Evolutionary conservation across 2,888 invertebrate genomes (phyloP).

Genomic region (Sympetrum striolatum): DNA sequence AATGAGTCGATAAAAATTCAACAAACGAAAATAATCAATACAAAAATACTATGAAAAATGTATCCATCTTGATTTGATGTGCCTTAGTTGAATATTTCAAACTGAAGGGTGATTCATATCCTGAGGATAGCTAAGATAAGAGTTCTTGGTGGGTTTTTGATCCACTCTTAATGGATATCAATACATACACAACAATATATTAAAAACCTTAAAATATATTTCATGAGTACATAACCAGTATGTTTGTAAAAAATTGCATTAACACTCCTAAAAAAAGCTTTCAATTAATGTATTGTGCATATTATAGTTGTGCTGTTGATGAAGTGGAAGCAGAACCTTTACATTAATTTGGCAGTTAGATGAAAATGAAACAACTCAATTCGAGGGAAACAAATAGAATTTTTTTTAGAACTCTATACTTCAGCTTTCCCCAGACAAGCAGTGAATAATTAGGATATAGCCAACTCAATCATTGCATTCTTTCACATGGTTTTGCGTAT

Average conservation of each 20-base stretch:
- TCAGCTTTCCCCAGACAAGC: slow-evolving; percentile 43
- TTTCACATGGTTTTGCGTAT: slow-evolving; percentile 34
- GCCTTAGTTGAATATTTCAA: slow-evolving; percentile 37
- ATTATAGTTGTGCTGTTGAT: slow-evolving; percentile 32
- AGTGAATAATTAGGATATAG: slow-evolving; percentile 42
- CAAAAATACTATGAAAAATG: not conserved
- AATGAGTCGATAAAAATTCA: not conserved
- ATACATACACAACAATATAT: slow-evolving; percentile 10
- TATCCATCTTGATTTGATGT: slow-evolving; percentile 42
- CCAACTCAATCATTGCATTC: slow-evolving; percentile 42
- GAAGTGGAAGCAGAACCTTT: slow-evolving; percentile 18
- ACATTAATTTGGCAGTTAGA: slow-evolving; percentile 26
- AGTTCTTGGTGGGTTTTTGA: slow-evolving; percentile 3
- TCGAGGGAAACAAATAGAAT: slow-evolving; percentile 7
- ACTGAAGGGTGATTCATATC: slow-evolving; percentile 34
- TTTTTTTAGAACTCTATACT: slow-evolving; percentile 30
- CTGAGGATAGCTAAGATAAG: slow-evolving; percentile 41
- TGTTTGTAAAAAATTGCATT: slow-evolving; percentile 32
- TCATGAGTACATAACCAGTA: not conserved
- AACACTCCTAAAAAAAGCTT: slow-evolving; percentile 21
- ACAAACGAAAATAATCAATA: not conserved
- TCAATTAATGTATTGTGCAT: slow-evolving; percentile 30
- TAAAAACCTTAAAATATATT: slow-evolving; percentile 37
- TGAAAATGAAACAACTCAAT: slow-evolving; percentile 1
- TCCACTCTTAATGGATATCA: not conserved